Conservation (phyloP, 2,888 invertebrate genomes). For the Polydrusus cervinus region DNA sequence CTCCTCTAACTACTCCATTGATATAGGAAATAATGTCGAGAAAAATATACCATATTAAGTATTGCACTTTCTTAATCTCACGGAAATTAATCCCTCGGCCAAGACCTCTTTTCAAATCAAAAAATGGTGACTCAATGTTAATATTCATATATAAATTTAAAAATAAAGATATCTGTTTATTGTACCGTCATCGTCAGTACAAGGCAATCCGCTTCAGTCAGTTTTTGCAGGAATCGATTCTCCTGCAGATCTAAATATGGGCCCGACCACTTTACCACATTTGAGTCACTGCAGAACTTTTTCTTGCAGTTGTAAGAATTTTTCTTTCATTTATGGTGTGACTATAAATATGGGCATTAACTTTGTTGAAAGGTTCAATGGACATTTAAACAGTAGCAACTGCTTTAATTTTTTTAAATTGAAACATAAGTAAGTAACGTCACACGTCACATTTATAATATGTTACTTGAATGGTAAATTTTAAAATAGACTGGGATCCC, state of each 20-base stretch:
- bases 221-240: constrained; percentile 8
- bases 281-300: constrained; percentile 10
- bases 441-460: too few relatives aligned
- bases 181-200: background rate
- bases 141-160: constrained; percentile 5
- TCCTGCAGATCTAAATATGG: constrained; percentile 9
- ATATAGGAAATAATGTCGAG: too few relatives aligned
- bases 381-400: constrained; percentile 8
- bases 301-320: constrained; percentile 7
- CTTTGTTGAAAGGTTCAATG: background rate
- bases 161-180: constrained; percentile 14
- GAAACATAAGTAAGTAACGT: too few relatives aligned
- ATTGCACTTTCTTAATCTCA: background rate
- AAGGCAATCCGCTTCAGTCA: constrained; percentile 8
- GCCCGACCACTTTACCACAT: background rate
- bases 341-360: background rate
- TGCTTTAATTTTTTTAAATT: background rate
- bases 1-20: too few relatives aligned
- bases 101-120: background rate
- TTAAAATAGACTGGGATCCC: too few relatives aligned
- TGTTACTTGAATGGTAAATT: too few relatives aligned
- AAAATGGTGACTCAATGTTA: background rate
- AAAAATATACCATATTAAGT: too few relatives aligned
- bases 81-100: background rate
- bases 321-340: constrained; percentile 10